These are phyloP conservation scores for Meganola albula DNA, from an alignment of 2,888 invertebrate species.

Conservation along the genomic window DNA sequence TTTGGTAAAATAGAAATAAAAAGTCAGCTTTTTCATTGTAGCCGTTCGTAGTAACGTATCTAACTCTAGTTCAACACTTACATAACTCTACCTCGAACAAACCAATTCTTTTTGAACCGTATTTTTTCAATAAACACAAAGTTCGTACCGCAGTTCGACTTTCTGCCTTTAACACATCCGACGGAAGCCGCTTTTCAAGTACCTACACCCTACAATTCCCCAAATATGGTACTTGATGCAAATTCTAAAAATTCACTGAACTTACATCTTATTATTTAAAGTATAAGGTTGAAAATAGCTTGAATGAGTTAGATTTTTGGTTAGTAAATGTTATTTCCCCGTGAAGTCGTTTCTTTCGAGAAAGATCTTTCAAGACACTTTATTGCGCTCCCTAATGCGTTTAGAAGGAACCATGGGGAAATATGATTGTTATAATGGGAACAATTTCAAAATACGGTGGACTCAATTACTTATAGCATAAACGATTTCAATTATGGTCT, in stretches of 20 bases:
- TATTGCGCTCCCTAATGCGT: slow-evolving; percentile 43
- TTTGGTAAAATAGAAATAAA: too few relatives aligned
- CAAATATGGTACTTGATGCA: slow-evolving; percentile 33
- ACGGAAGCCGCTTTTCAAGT: slow-evolving; percentile 34
- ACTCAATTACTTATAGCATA: too few relatives aligned
- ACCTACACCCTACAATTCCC: slow-evolving; percentile 41
- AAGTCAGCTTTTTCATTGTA: too few relatives aligned
- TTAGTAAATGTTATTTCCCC: slow-evolving; percentile 32
- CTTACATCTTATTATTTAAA: slow-evolving; percentile 2
- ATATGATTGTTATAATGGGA: slow-evolving; percentile 18
- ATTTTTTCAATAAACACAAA: slow-evolving; percentile 16
- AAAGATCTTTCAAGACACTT: slow-evolving; percentile 34
- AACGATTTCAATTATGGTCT: too few relatives aligned
- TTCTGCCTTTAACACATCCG: slow-evolving; percentile 42
- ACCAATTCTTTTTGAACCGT: not conserved
- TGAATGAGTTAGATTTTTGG: slow-evolving; percentile 5
- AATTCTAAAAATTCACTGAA: not conserved
- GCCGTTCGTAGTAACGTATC: too few relatives aligned
- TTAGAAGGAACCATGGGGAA: slow-evolving; percentile 29
- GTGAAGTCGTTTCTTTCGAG: slow-evolving; percentile 34
- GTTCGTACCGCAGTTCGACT: slow-evolving; percentile 19
- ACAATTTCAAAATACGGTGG: not conserved
- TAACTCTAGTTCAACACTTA: too few relatives aligned
- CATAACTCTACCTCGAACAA: too few relatives aligned
- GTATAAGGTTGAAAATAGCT: slow-evolving; percentile 7